Evolutionary conservation across 2,888 invertebrate species (phyloP).

Genomic region (Cyclophora punctaria): DNA sequence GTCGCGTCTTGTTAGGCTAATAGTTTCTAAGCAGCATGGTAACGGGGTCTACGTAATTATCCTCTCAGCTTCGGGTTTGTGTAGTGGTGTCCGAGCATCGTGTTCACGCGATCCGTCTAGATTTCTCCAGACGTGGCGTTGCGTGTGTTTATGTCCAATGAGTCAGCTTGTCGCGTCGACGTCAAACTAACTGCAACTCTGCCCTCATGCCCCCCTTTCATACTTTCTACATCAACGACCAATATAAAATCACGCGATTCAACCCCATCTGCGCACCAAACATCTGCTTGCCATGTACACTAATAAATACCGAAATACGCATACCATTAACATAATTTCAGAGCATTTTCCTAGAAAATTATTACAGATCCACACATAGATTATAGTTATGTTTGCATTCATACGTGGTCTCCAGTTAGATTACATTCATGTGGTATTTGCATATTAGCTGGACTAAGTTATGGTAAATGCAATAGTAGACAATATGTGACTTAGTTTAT

Average conservation of each 20-base stretch:
- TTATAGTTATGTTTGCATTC: too few relatives aligned
- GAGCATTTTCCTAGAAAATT: too few relatives aligned
- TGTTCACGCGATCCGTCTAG: constrained; percentile 6
- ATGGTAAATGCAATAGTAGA: constrained; percentile 19
- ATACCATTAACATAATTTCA: too few relatives aligned
- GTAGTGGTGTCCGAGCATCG: not conserved
- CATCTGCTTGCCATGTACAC: too few relatives aligned
- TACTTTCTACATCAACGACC: constrained; percentile 35
- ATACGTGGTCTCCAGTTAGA: too few relatives aligned
- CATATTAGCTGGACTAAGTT: not conserved
- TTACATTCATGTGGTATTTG: not conserved
- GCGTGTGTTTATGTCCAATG: constrained; percentile 21
- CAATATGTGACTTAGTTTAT: constrained; percentile 1
- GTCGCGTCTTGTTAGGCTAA: too few relatives aligned
- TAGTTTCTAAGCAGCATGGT: too few relatives aligned
- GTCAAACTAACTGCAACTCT: constrained; percentile 21
- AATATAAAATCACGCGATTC: constrained; percentile 5
- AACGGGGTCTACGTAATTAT: too few relatives aligned
- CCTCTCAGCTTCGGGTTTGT: too few relatives aligned
- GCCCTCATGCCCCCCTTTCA: constrained; percentile 33
- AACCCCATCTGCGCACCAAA: constrained; percentile 13
- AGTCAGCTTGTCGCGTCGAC: constrained; percentile 26
- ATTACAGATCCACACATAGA: too few relatives aligned
- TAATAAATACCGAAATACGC: too few relatives aligned
- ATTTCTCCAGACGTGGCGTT: constrained; percentile 21